phyloP scores from a whole-genome alignment of 2,888 invertebrate genomes.

The Falcaria lacertinaria region DNA sequence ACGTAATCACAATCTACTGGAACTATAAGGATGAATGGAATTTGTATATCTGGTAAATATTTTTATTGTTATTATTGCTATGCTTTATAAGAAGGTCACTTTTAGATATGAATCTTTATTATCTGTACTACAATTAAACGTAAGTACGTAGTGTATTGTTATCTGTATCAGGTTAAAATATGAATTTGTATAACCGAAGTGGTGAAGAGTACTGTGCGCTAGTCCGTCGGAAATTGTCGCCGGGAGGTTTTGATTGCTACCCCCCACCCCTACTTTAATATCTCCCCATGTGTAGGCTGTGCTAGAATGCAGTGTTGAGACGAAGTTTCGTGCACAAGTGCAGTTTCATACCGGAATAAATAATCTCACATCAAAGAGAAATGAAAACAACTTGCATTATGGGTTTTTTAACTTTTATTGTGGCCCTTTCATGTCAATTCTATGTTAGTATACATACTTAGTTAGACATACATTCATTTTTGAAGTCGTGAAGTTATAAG shows the following conservation, averaged over 20 bases:
- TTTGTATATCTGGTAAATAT: background rate
- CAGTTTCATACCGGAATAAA: constrained; percentile 53
- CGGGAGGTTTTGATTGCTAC: constrained; percentile 51
- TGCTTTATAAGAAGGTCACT: too few relatives aligned
- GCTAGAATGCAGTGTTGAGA: constrained; percentile 43
- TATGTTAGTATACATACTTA: too few relatives aligned
- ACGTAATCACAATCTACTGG: constrained; percentile 18
- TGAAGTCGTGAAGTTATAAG: too few relatives aligned
- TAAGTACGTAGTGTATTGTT: too few relatives aligned
- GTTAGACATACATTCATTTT: too few relatives aligned
- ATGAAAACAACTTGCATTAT: constrained; percentile 5
- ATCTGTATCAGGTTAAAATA: constrained; percentile 28
- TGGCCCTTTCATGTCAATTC: background rate
- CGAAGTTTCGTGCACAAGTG: constrained; percentile 56
- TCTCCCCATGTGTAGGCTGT: constrained; percentile 46
- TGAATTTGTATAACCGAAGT: constrained; percentile 45
- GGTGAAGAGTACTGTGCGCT: constrained; percentile 39
- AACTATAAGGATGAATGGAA: constrained; percentile 1
- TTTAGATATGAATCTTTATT: too few relatives aligned
- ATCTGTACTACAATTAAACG: too few relatives aligned
- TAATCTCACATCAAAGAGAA: constrained; percentile 33
- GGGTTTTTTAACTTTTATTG: background rate
- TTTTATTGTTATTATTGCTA: background rate
- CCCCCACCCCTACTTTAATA: constrained; percentile 40
- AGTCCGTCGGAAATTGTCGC: constrained; percentile 74